Evolutionary conservation across 2,797 vertebrate species (phyloP), one percentile per base, ranked within the genome.

Genomic region (Crenichthys baileyi): DNA sequence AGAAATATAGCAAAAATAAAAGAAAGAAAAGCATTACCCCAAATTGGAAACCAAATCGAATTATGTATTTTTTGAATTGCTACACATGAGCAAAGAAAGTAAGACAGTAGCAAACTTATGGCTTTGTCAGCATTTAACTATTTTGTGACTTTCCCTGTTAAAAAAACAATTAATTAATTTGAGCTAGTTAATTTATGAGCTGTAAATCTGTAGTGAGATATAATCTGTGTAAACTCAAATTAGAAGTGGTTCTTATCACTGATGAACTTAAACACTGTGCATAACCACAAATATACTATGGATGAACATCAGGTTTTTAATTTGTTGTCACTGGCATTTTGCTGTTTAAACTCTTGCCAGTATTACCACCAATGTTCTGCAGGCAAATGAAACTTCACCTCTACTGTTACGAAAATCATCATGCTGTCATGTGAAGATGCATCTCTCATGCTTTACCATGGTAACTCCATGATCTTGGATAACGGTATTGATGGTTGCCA

Each of bases 401-500:
- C 1, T 31, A 7, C 41, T 3, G 26, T 15, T 22, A 4, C 31
- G 22, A 22, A n/a, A 39, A 55, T 53, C 24, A 3, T 41, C 31
- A n/a, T 46, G 22, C 36, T 44, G 2, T 5, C 0, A 18, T 29
- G 0, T 7, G 24, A 6, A 58, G 53, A 48, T 22, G 55, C 26
- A 73, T 15, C 12, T 39, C 26, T 50, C 65, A 73, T 5, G 0
- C 20, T 5, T 78, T 63, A 5, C 71, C 70, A 61, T 70, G 70
- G 77, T 63, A 68, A 73, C 60, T 26, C 13, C 76, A 76, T 31
- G 4, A 78, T 67, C 39, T 31, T 56, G 9, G 1, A 51, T 31
- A 77, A 79, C 67, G 31, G 50, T 8, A 71, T 3, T 4, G 55
- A 67, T 24, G 65, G 72, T 60, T 79, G 55, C 65, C 55, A 70